Evolutionary conservation across 64 coral and sea anemone genomes (phyloP).

Genomic region (Pachyseris speciosa): DNA sequence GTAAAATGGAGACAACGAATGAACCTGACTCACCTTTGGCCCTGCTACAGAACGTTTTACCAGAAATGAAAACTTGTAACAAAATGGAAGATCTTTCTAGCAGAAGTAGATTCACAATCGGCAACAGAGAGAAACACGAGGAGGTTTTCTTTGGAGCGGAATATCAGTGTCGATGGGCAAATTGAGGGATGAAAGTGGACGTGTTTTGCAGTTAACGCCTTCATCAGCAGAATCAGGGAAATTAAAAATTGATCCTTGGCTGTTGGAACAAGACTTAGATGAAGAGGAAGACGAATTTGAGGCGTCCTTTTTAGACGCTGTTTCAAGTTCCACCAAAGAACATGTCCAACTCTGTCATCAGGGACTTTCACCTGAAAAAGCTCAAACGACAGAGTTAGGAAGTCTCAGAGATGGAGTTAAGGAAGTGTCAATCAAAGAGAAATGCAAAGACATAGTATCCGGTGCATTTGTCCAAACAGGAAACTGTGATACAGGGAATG

Average conservation of each 20-base stretch:
- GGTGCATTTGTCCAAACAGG: background rate
- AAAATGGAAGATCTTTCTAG: background rate
- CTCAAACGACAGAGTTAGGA: background rate
- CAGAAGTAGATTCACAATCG: background rate
- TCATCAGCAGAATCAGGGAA: background rate
- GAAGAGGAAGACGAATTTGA: slow-evolving; percentile 28
- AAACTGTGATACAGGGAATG: background rate
- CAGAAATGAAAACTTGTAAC: background rate
- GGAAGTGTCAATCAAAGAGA: background rate
- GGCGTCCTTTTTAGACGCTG: background rate
- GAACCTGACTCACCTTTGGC: background rate
- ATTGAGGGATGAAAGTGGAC: background rate
- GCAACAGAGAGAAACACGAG: background rate
- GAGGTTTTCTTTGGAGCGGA: background rate
- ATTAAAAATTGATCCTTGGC: background rate
- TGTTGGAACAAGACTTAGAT: background rate
- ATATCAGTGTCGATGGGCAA: background rate
- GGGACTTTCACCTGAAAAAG: background rate
- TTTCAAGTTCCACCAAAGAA: background rate
- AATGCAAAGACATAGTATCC: background rate
- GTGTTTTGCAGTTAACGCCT: background rate
- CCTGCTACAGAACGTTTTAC: background rate
- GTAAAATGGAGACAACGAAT: background rate
- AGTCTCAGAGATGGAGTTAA: background rate
- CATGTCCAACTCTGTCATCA: background rate